These are phyloP conservation scores for Pollicipes pollicipes DNA, from an alignment of 1,140 invertebrate species.

Conservation along the genomic window DNA sequence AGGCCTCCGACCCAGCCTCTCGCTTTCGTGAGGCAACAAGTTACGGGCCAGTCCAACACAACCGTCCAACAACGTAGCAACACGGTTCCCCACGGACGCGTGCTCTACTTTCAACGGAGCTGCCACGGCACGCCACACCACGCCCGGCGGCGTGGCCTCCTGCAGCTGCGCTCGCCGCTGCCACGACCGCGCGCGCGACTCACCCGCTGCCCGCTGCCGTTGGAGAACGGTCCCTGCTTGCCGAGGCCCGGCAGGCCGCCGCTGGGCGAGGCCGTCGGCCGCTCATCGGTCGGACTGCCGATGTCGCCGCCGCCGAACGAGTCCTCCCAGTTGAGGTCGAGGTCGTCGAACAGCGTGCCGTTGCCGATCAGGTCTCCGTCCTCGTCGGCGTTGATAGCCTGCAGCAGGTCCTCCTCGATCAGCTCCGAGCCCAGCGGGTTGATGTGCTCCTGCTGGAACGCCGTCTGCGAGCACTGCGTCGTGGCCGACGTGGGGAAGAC, in stretches of 20 bases:
- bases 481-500: slow-evolving; percentile 97
- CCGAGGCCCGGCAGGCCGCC: neutral
- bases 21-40: no score
- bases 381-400: slow-evolving; percentile 51
- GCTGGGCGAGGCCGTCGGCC: neutral
- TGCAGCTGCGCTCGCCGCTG: no score
- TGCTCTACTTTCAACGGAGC: no score
- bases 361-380: slow-evolving; percentile 38
- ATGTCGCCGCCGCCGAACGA: neutral
- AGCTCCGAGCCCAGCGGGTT: slow-evolving; percentile 40
- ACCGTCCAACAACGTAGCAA: no score
- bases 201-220: neutral
- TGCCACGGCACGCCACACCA: no score
- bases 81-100: no score
- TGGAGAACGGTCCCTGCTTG: neutral
- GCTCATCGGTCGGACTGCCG: neutral
- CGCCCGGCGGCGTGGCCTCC: no score
- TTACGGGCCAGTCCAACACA: no score
- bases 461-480: slow-evolving; percentile 33
- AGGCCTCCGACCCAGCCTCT: no score
- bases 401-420: slow-evolving; percentile 43
- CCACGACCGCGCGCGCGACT: neutral
- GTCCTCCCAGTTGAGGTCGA: neutral
- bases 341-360: neutral
- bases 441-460: slow-evolving; percentile 58